These are phyloP conservation scores for Umimayanthus chanpuru DNA, from an alignment of 92 coral and sea anemone genomes.

Conservation along the genomic window DNA sequence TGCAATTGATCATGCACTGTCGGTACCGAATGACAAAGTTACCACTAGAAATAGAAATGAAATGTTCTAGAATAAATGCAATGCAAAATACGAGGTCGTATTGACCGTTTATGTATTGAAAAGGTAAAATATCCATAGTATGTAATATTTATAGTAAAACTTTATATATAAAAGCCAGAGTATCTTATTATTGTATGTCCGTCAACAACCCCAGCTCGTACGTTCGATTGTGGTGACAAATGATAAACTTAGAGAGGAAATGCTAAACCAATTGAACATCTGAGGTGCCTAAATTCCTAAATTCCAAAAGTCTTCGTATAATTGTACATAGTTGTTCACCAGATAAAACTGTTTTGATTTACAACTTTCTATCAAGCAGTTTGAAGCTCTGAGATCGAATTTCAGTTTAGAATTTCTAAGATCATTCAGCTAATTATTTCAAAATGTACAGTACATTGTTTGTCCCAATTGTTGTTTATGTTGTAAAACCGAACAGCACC, in stretches of 20 bases:
- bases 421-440: too few relatives aligned
- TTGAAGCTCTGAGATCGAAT: too few relatives aligned
- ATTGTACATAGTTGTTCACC: not conserved
- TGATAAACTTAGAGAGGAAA: not conserved
- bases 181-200: constrained; percentile 9
- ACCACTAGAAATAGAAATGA: not conserved
- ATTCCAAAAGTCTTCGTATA: not conserved
- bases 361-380: too few relatives aligned
- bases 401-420: too few relatives aligned
- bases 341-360: not conserved
- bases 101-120: not conserved
- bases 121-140: not conserved
- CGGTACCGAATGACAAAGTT: not conserved
- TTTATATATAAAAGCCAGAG: not conserved
- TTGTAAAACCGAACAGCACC: too few relatives aligned
- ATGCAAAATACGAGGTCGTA: not conserved
- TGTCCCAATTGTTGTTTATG: too few relatives aligned
- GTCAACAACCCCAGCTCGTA: not conserved
- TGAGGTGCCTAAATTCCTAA: not conserved
- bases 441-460: too few relatives aligned
- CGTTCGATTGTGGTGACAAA: not conserved
- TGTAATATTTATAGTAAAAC: not conserved
- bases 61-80: not conserved
- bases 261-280: not conserved
- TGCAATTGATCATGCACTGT: not conserved